Conservation (phyloP, 2,113 vertebrate genomes). For the Chloebia gouldiae region DNA sequence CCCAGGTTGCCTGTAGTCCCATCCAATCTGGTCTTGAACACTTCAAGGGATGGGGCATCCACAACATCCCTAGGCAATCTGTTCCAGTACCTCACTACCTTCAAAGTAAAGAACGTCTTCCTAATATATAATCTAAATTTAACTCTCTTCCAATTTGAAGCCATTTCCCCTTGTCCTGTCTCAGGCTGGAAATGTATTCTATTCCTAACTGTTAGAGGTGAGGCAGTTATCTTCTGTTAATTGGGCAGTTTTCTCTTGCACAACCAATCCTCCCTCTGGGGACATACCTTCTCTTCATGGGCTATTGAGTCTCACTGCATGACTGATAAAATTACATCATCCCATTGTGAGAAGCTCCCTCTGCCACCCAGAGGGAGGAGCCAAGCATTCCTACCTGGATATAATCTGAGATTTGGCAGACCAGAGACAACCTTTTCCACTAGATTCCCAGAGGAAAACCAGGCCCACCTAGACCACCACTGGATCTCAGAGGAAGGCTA, state of each 20-base stretch:
- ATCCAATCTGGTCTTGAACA: neutral
- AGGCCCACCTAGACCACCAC: neutral
- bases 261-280: neutral
- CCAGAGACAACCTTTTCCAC: neutral
- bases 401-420: neutral
- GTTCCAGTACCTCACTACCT: neutral
- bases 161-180: neutral
- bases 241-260: neutral
- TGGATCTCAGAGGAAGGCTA: neutral
- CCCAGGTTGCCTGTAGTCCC: neutral
- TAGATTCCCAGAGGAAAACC: neutral
- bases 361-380: neutral
- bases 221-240: neutral
- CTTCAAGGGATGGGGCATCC: neutral
- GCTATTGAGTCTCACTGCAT: neutral
- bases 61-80: neutral
- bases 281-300: neutral
- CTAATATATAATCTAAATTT: neutral
- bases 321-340: neutral
- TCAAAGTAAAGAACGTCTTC: neutral
- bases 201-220: neutral
- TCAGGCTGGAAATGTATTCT: neutral
- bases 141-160: neutral
- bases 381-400: neutral
- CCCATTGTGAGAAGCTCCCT: neutral